Conservation (phyloP, 2,113 vertebrate genomes). For the Rostratula benghalensis region DNA sequence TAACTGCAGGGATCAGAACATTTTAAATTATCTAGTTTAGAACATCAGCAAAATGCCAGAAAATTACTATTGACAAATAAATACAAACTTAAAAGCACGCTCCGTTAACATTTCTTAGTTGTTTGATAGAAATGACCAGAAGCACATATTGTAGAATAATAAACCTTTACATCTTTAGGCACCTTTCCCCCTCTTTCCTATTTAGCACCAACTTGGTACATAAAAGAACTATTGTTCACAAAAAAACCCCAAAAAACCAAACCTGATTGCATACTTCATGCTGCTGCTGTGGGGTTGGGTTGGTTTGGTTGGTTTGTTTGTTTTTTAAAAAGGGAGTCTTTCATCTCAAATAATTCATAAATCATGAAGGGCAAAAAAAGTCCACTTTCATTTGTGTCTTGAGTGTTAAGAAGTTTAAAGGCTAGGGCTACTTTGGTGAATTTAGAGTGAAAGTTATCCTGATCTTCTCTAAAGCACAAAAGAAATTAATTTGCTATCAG, state of each 20-base stretch:
- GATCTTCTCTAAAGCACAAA: background rate
- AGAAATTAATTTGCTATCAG: constrained; percentile 25
- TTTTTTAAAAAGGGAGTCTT: background rate
- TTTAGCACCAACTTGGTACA: background rate
- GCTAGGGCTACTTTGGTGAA: background rate
- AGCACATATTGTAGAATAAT: background rate
- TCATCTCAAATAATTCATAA: background rate
- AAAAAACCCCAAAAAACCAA: background rate
- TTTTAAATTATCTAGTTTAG: background rate
- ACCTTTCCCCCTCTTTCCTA: background rate
- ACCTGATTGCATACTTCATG: background rate
- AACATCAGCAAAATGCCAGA: background rate
- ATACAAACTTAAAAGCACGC: background rate
- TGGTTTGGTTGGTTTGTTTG: background rate
- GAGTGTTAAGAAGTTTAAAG: background rate
- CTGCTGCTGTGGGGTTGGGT: background rate
- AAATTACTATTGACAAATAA: background rate
- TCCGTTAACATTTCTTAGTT: background rate
- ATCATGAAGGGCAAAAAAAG: background rate
- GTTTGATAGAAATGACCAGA: background rate
- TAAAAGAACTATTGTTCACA: background rate
- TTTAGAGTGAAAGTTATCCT: background rate
- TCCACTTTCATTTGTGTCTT: background rate
- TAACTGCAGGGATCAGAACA: background rate
- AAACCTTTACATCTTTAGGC: background rate